Evolutionary conservation across 2,888 invertebrate species (phyloP).

Genomic region (Tanytarsus gracilentus): DNA sequence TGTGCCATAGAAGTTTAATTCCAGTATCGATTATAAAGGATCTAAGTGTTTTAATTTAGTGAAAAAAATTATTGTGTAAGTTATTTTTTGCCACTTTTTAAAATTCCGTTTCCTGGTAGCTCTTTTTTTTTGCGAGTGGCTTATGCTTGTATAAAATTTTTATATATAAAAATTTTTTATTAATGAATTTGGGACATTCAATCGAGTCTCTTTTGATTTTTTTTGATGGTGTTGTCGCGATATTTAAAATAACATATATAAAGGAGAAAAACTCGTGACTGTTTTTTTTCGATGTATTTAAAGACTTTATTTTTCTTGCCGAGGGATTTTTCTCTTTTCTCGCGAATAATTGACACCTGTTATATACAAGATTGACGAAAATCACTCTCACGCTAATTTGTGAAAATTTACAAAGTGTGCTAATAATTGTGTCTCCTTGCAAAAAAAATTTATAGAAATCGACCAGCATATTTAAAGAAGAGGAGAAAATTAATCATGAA

Average conservation of each 20-base stretch:
- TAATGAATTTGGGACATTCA: constrained; percentile 25
- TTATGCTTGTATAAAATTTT: neutral
- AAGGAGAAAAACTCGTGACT: constrained; percentile 14
- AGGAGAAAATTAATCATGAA: constrained; percentile 4
- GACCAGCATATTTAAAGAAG: too few species aligned
- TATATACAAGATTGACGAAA: too few species aligned
- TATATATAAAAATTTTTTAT: constrained; percentile 12
- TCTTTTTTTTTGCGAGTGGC: neutral
- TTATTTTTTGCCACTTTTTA: constrained; percentile 6
- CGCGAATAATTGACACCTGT: too few species aligned
- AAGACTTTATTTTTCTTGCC: neutral
- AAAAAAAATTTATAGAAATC: too few species aligned
- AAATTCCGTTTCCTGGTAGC: constrained; percentile 16
- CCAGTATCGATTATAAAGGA: neutral
- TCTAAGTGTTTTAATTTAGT: neutral
- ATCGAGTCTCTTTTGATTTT: neutral
- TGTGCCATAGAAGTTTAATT: constrained; percentile 11
- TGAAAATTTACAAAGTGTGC: too few species aligned
- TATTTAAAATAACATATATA: too few species aligned
- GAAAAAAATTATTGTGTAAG: neutral
- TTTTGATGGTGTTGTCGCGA: neutral
- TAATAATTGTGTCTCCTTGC: too few species aligned
- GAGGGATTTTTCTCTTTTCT: too few species aligned
- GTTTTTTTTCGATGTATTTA: constrained; percentile 20
- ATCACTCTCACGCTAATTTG: too few species aligned